Conservation (phyloP, 2,797 vertebrate genomes). For the Tachyglossus aculeatus region DNA sequence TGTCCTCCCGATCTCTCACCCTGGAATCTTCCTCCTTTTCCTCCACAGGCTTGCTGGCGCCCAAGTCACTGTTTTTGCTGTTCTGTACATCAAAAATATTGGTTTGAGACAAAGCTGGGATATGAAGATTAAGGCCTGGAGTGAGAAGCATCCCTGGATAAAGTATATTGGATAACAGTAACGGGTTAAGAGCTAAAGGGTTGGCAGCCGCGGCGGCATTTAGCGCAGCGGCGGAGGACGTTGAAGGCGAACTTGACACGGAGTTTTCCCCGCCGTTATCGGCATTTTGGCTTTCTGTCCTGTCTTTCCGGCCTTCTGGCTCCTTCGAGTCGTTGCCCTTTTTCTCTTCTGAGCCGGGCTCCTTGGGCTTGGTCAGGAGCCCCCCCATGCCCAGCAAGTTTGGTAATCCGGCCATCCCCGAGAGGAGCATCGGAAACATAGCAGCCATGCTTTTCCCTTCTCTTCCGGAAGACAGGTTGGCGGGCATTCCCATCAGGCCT, state of each 20-base stretch:
- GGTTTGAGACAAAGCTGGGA: constrained; percentile 83
- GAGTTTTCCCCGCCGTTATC: constrained; percentile 76
- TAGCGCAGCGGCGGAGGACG: constrained; percentile 80
- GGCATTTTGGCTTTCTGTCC: constrained; percentile 88
- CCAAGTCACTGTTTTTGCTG: constrained; percentile 84
- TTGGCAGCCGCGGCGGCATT: constrained; percentile 82
- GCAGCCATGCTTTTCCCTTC: constrained; percentile 88
- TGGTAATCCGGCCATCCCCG: constrained; percentile 91
- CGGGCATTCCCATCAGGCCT: constrained; percentile 91
- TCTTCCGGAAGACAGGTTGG: constrained; percentile 78
- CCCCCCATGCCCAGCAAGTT: constrained; percentile 89
- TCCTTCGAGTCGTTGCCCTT: constrained; percentile 80
- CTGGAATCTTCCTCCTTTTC: constrained; percentile 73
- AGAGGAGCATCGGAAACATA: constrained; percentile 98
- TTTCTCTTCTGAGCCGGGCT: constrained; percentile 81
- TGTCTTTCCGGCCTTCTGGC: constrained; percentile 86
- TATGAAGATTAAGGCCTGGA: constrained; percentile 99
- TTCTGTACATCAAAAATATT: constrained; percentile 84
- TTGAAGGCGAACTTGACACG: constrained; percentile 77
- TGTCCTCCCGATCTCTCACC: constrained; percentile 76
- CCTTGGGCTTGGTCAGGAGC: constrained; percentile 81
- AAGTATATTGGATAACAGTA: constrained; percentile 96
- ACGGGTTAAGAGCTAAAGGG: constrained; percentile 92
- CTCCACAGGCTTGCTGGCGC: constrained; percentile 74
- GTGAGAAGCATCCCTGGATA: constrained; percentile 99